Base-by-base conservation (phyloP, 2,888 invertebrate species). In the Drosophila gaucha region DNA sequence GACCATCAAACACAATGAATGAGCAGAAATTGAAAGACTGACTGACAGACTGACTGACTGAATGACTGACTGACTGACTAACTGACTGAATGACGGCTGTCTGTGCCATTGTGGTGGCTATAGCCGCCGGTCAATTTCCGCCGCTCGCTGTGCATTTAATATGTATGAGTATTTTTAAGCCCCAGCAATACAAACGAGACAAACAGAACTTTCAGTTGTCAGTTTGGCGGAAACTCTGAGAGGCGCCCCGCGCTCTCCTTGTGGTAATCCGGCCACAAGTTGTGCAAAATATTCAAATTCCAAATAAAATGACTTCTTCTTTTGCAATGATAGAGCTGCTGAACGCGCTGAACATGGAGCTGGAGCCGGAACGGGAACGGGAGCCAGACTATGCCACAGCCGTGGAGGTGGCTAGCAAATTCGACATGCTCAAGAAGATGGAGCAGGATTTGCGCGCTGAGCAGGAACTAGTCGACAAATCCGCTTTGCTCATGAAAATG, bases 381-480 rank as follows among this genome's bases (percentile, higher is more conserved):
- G 49, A 73, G 41, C 75, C 89, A 59, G 73, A 91, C 59, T 90
- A 90, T 71, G 80, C 88, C 18, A 72, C 89, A 51, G 86, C 88
- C n/a, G 86, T 83, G 30, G 90, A 90, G 57, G 66, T 86, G 67
- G 88, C 90, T 55, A 89, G 80, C 59, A 90, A 91, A 74, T 88
- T 77, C 51, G 89, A 90, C 47, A 80, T 91, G 62, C 66, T 91
- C 6, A 86, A 88, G 52, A 89, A 90, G 68, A 65, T 92, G 58
- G 89, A 91, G 51, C 80, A 90, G 41, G 91, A 91, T 46, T 89
- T 92, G 43, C 88, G 87, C 30, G 88, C 89, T 31, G 92, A 92
- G 54, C 91, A 91, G 75, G 91, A 91, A 67, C 87, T 92, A 60
- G 90, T 91, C 57, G 90, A 88, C 54, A 92, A 92, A 86, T 91